phyloP scores from a whole-genome alignment of 2,888 invertebrate genomes.

The Sarcophaga variegata region DNA sequence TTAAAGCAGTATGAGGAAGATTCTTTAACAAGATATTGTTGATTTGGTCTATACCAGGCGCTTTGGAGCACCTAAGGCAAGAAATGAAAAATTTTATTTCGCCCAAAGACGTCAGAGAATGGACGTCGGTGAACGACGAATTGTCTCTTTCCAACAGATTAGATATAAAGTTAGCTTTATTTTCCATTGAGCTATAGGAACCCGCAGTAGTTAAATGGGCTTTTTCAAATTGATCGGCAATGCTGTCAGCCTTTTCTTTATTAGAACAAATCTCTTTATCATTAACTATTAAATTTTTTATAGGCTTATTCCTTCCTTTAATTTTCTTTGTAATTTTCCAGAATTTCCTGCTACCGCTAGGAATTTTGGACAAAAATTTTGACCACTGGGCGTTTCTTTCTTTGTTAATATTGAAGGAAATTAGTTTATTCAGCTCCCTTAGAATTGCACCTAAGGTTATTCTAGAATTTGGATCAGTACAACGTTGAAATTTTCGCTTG shows the following conservation, averaged over 20 bases:
- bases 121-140: background rate
- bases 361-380: too few relatives aligned
- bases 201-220: background rate
- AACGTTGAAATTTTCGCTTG: background rate
- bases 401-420: background rate
- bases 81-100: background rate
- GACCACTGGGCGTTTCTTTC: too few relatives aligned
- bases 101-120: background rate
- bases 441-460: background rate
- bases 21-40: background rate
- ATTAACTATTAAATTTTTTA: too few relatives aligned
- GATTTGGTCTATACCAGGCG: background rate
- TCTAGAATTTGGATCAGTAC: background rate
- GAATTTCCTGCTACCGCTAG: too few relatives aligned
- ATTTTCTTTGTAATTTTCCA: too few relatives aligned
- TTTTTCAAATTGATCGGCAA: background rate
- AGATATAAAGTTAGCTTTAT: background rate
- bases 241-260: too few relatives aligned
- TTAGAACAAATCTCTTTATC: too few relatives aligned
- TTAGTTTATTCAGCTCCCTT: background rate
- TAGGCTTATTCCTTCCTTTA: too few relatives aligned
- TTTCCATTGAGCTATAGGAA: too few relatives aligned
- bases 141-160: background rate
- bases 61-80: background rate
- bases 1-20: background rate